Evolutionary conservation across 1,140 invertebrate species (phyloP).

Genomic region (Trypoxylus dichotomus): DNA sequence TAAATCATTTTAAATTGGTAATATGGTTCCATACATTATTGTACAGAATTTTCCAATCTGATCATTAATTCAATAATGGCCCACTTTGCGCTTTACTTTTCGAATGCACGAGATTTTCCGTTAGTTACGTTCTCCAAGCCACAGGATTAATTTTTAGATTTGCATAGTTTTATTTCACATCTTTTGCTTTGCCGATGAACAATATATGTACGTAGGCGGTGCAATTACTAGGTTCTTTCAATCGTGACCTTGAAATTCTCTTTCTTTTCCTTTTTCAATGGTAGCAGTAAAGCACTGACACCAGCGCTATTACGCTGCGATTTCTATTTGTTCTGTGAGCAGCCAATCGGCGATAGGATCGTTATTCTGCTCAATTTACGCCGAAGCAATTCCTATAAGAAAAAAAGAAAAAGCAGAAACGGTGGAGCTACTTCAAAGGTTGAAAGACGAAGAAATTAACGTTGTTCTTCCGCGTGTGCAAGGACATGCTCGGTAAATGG

Average conservation of each 20-base stretch:
- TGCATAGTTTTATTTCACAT: neutral
- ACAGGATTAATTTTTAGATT: too few species aligned
- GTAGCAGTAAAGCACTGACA: neutral
- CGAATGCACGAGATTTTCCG: too few species aligned
- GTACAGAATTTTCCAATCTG: too few species aligned
- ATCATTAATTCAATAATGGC: too few species aligned
- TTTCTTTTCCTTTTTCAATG: neutral
- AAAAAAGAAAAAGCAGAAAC: neutral
- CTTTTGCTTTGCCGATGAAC: neutral
- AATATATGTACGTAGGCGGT: neutral
- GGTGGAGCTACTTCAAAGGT: neutral
- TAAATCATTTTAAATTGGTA: too few species aligned
- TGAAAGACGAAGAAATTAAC: conserved; percentile 1
- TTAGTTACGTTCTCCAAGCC: too few species aligned
- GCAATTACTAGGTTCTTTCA: neutral
- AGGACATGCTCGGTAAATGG: conserved; percentile 1
- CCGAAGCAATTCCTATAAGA: neutral
- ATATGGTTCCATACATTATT: too few species aligned
- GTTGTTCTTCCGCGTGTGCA: conserved; percentile 1
- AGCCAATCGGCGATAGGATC: conserved; percentile 1
- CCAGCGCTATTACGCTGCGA: neutral
- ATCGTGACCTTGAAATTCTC: neutral
- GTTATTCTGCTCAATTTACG: conserved; percentile 17
- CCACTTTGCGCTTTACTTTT: too few species aligned
- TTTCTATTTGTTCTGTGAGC: conserved; percentile 2